Conservation (phyloP, 2,888 invertebrate species). For the Scaptomyza flava region DNA sequence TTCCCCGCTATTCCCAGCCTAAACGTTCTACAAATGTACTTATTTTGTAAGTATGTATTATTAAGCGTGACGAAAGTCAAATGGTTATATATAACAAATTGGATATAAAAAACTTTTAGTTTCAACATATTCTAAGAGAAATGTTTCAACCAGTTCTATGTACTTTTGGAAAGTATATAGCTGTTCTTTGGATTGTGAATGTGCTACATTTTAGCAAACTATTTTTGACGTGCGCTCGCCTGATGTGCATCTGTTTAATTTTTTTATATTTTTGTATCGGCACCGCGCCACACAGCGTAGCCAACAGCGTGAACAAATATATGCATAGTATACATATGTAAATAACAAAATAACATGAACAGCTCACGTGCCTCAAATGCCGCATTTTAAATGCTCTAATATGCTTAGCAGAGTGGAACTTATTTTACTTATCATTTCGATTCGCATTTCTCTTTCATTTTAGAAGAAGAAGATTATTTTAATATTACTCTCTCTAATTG, state of each 20-base stretch:
- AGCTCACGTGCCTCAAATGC: not conserved
- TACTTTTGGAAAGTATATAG: not conserved
- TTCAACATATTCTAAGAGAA: not conserved
- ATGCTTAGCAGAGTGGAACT: not conserved
- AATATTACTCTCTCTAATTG: not conserved
- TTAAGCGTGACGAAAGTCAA: conserved; percentile 30
- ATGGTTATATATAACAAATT: conserved; percentile 35
- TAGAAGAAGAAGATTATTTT: not conserved
- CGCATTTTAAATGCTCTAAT: conserved; percentile 16
- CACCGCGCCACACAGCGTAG: conserved; percentile 31
- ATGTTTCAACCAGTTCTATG: not conserved
- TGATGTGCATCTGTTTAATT: conserved; percentile 36
- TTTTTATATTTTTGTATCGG: conserved; percentile 29
- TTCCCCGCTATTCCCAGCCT: not conserved
- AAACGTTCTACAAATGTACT: not conserved
- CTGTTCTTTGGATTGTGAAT: conserved; percentile 24
- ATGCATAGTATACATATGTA: conserved; percentile 27
- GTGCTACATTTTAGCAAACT: conserved; percentile 50
- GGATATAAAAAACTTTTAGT: conserved; percentile 4
- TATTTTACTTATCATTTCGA: not conserved
- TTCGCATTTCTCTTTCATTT: not conserved
- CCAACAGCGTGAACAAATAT: conserved; percentile 28
- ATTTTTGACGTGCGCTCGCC: conserved; percentile 65
- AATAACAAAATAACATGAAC: conserved; percentile 30
- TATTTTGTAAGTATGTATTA: no score